Percentiles rank a stretch among this genome's conserved stretches.
phyloP scores from a whole-genome alignment of 1,140 invertebrate species.

The Sycophaga agraensis region DNA sequence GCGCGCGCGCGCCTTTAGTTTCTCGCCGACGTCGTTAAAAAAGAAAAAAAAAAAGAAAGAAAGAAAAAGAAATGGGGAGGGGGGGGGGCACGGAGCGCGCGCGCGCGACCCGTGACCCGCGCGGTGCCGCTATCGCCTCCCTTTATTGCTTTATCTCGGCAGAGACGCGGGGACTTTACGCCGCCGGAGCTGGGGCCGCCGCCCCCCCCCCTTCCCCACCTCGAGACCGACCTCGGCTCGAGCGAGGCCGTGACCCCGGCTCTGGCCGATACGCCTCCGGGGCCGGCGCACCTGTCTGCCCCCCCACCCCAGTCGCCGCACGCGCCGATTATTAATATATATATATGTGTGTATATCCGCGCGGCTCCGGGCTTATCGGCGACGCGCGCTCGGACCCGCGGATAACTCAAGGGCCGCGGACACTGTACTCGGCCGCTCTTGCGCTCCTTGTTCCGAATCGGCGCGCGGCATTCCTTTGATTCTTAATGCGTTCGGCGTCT shows the following conservation, averaged over 20 bases:
- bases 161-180: conserved; percentile 35
- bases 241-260: too few species aligned
- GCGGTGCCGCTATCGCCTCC: conserved; percentile 38
- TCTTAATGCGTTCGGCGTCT: too few species aligned
- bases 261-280: too few species aligned
- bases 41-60: neutral
- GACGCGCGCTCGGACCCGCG: too few species aligned
- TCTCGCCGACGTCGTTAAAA: conserved; percentile 24
- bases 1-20: neutral
- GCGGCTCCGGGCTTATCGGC: too few species aligned
- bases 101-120: conserved; percentile 47
- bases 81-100: conserved; percentile 10
- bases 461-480: too few species aligned
- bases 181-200: conserved; percentile 38
- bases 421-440: too few species aligned
- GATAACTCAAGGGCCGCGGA: too few species aligned
- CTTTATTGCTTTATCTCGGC: conserved; percentile 52
- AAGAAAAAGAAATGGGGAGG: conserved; percentile 35
- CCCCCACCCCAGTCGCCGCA: neutral
- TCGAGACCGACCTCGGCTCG: too few species aligned
- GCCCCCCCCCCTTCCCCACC: conserved; percentile 3
- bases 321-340: too few species aligned
- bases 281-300: conserved; percentile 35
- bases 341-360: too few species aligned
- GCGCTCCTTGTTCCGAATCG: too few species aligned